These are phyloP conservation scores for Fulmarus glacialis DNA, from an alignment of 2,113 vertebrate species.

Conservation along the genomic window DNA sequence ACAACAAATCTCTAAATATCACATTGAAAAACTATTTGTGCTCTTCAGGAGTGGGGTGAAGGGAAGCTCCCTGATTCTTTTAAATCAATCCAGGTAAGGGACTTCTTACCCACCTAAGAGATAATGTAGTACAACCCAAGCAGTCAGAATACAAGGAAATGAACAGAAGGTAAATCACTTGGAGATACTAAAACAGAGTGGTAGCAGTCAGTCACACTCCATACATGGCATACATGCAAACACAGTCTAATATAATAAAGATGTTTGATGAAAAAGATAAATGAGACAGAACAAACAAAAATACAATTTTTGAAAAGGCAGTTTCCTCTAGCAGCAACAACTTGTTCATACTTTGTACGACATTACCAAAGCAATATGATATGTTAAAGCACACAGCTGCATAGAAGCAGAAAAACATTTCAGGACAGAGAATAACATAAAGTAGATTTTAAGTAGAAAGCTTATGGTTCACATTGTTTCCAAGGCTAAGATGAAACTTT, in stretches of 20 bases:
- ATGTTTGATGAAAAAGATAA: neutral
- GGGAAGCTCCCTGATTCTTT: neutral
- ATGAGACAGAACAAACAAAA: conserved; percentile 6
- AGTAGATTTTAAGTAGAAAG: neutral
- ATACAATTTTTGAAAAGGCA: neutral
- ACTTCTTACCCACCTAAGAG: neutral
- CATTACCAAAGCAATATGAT: neutral
- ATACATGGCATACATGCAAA: neutral
- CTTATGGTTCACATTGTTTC: neutral
- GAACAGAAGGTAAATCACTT: neutral
- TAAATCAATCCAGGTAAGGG: neutral
- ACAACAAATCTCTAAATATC: neutral
- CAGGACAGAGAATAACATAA: neutral
- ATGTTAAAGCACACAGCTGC: neutral
- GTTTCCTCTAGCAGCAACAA: neutral
- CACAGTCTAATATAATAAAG: neutral
- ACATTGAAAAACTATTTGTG: neutral
- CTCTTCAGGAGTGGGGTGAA: neutral
- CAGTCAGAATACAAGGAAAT: neutral
- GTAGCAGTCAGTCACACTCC: neutral
- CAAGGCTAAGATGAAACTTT: neutral
- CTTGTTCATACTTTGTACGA: neutral
- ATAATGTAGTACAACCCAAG: neutral
- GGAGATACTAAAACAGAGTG: neutral
- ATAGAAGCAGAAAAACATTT: neutral